These are phyloP conservation scores for Solenopsis fugax DNA, from an alignment of 1,140 invertebrate genomes.

Conservation along the genomic window DNA sequence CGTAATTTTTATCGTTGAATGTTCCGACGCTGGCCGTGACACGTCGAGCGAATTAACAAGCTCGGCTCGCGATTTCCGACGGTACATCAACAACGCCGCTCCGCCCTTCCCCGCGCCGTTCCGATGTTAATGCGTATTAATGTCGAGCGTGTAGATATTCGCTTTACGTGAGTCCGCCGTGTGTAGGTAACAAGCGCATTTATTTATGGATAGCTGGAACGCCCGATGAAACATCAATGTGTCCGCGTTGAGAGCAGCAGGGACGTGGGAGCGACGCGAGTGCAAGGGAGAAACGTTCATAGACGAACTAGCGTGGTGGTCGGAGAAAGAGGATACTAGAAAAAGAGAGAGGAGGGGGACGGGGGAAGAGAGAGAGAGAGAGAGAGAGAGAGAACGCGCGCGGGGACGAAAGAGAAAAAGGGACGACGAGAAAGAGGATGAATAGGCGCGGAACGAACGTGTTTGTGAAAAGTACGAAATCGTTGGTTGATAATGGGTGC, in stretches of 20 bases:
- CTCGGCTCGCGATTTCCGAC: conserved; percentile 59
- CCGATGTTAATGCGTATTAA: conserved; percentile 69
- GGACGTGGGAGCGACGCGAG: conserved; percentile 44
- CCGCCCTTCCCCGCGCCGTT: neutral
- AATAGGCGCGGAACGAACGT: conserved; percentile 67
- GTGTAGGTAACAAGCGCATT: conserved; percentile 64
- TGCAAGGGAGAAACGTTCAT: conserved; percentile 36
- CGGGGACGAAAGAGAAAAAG: neutral
- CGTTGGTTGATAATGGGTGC: conserved; percentile 79
- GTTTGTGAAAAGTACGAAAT: conserved; percentile 79
- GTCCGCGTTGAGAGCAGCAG: conserved; percentile 28
- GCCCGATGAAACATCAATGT: conserved; percentile 58
- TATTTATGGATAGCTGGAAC: conserved; percentile 62
- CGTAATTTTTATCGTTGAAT: conserved; percentile 58
- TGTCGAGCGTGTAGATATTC: conserved; percentile 66
- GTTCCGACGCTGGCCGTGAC: conserved; percentile 50
- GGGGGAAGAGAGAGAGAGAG: conserved; percentile 14
- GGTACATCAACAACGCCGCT: conserved; percentile 58
- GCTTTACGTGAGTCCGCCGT: conserved; percentile 45
- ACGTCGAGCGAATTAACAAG: conserved; percentile 62
- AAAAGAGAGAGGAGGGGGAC: conserved; percentile 1
- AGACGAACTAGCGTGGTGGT: conserved; percentile 19
- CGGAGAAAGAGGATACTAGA: conserved; percentile 32
- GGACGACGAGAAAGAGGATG: conserved; percentile 28
- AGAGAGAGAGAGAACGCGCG: neutral